Percentiles rank a stretch among this genome's conserved stretches.
phyloP scores from a whole-genome alignment of 2,797 vertebrate genomes.

The Lindbergichthys nudifrons region DNA sequence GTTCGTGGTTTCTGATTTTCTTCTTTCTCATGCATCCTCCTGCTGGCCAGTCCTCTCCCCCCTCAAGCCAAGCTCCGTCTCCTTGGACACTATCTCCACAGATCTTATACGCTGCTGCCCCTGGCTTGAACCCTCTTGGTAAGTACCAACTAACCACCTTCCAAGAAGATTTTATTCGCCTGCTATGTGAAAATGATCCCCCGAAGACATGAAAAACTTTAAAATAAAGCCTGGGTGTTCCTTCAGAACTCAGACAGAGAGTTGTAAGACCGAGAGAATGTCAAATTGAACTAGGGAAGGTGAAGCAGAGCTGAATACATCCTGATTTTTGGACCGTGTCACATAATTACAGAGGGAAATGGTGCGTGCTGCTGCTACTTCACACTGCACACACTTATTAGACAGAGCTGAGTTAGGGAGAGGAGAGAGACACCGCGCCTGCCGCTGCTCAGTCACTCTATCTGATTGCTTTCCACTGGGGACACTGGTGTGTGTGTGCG shows the following conservation, averaged over 20 bases:
- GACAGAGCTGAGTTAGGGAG: slow-evolving; percentile 63
- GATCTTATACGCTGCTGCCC: slow-evolving; percentile 66
- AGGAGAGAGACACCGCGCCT: slow-evolving; percentile 54
- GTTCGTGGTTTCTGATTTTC: slow-evolving; percentile 44
- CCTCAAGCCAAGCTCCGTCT: slow-evolving; percentile 72
- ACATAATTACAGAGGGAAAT: slow-evolving; percentile 79
- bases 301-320: slow-evolving; percentile 65
- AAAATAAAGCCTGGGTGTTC: slow-evolving; percentile 24
- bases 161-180: slow-evolving; percentile 53
- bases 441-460: slow-evolving; percentile 72
- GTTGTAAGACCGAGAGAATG: slow-evolving; percentile 23
- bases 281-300: slow-evolving; percentile 54
- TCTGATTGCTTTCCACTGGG: slow-evolving; percentile 75
- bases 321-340: slow-evolving; percentile 75
- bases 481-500: slow-evolving; percentile 47
- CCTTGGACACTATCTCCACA: slow-evolving; percentile 72
- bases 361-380: slow-evolving; percentile 72
- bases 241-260: slow-evolving; percentile 35
- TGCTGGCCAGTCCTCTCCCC: slow-evolving; percentile 72
- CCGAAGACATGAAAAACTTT: slow-evolving; percentile 27
- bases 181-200: slow-evolving; percentile 39
- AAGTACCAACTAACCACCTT: slow-evolving; percentile 60
- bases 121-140: slow-evolving; percentile 61
- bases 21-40: slow-evolving; percentile 60
- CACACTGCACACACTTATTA: slow-evolving; percentile 78